These are phyloP conservation scores for Phocides pigmalion DNA, from an alignment of 1,140 invertebrate genomes.

Conservation along the genomic window DNA sequence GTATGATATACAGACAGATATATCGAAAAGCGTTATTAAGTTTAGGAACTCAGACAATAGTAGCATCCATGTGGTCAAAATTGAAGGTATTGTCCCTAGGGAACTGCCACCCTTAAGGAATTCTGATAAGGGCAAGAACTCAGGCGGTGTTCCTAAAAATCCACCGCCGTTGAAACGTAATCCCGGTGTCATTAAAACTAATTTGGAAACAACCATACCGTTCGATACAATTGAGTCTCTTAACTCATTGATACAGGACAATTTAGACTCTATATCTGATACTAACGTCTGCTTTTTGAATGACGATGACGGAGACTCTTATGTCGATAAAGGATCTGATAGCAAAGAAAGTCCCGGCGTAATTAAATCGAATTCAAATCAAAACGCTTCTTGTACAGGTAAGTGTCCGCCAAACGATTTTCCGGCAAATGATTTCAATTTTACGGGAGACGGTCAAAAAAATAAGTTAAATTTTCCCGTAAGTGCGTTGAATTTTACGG, in stretches of 20 bases:
- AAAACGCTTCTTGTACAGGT: neutral
- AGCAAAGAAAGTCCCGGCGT: neutral
- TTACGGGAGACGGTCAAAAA: no score
- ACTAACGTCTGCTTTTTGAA: slow-evolving; percentile 28
- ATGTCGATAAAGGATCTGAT: neutral
- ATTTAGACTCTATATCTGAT: slow-evolving; percentile 17
- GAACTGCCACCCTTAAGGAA: slow-evolving; percentile 16
- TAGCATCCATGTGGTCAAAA: slow-evolving; percentile 5
- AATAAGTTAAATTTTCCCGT: neutral
- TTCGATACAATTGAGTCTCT: neutral
- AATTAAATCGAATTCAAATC: neutral
- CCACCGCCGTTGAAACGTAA: slow-evolving; percentile 6
- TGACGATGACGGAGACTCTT: slow-evolving; percentile 19
- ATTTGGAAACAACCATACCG: neutral
- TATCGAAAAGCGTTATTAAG: slow-evolving; percentile 6
- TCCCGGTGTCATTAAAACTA: neutral
- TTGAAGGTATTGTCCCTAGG: slow-evolving; percentile 7
- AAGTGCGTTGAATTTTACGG: neutral
- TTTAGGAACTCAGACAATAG: slow-evolving; percentile 8
- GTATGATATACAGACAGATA: neutral
- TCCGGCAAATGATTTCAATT: neutral
- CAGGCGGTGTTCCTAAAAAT: neutral
- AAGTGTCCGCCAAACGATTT: neutral
- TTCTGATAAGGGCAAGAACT: neutral
- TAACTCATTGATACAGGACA: neutral